Percentiles rank a stretch among this genome's conserved stretches.
Evolutionary conservation across 2,888 invertebrate genomes (phyloP).

Genomic region (Diadegma fenestrale): DNA sequence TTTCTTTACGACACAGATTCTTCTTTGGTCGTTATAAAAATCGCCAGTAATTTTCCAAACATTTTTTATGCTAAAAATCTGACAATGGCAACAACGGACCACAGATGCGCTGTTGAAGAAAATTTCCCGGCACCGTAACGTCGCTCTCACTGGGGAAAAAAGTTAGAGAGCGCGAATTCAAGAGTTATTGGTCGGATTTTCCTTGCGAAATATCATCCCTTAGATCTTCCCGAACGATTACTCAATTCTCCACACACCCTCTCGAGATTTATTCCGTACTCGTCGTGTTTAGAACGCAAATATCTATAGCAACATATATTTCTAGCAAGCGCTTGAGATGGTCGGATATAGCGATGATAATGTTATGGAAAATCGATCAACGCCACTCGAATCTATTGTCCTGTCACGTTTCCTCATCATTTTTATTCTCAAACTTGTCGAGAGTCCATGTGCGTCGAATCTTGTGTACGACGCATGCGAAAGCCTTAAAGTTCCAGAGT

Average conservation of each 20-base stretch:
- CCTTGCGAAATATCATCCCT: slow-evolving; percentile 46
- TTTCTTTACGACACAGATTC: background rate
- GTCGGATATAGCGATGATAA: background rate
- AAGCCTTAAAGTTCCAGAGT: background rate
- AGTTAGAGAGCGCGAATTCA: slow-evolving; percentile 22
- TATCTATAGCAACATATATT: background rate
- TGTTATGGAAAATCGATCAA: slow-evolving; percentile 45
- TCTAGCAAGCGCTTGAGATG: background rate
- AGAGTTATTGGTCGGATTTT: slow-evolving; percentile 46
- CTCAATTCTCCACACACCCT: slow-evolving; percentile 42
- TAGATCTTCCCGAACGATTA: slow-evolving; percentile 52
- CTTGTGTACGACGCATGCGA: background rate
- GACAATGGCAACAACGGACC: background rate
- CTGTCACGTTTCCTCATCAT: slow-evolving; percentile 27
- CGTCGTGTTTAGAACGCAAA: slow-evolving; percentile 4
- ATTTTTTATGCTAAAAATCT: slow-evolving; percentile 1
- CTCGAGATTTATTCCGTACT: slow-evolving; percentile 28
- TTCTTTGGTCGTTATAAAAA: background rate
- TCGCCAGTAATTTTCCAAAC: background rate
- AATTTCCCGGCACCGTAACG: background rate
- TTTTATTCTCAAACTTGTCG: slow-evolving; percentile 12
- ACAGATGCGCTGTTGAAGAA: slow-evolving; percentile 18
- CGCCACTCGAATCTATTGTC: slow-evolving; percentile 30
- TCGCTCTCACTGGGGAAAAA: slow-evolving; percentile 1
- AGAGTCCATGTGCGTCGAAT: background rate